Percentiles rank a stretch among this genome's conserved stretches.
phyloP scores from a whole-genome alignment of 2,888 invertebrate species.

The Drosophila tripunctata region DNA sequence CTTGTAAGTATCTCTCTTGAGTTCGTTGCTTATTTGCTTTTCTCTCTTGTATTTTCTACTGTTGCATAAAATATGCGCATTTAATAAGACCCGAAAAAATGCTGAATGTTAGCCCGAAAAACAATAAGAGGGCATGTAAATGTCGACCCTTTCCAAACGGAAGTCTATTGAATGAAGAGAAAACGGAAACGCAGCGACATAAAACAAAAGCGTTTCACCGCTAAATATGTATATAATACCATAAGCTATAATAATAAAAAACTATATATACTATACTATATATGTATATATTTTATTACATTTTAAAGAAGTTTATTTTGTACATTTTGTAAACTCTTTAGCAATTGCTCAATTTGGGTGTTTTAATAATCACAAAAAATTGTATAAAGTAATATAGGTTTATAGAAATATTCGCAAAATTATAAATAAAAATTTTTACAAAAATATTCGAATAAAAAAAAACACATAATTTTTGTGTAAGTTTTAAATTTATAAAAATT shows the following conservation, averaged over 20 bases:
- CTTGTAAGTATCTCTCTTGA: slow-evolving; percentile 18
- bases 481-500: too few species aligned
- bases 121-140: slow-evolving; percentile 52
- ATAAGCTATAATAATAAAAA: slow-evolving; percentile 9
- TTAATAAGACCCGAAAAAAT: slow-evolving; percentile 67
- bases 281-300: slow-evolving; percentile 3
- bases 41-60: slow-evolving; percentile 18
- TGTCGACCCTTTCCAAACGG: slow-evolving; percentile 32
- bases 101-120: slow-evolving; percentile 46
- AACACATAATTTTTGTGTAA: too few species aligned
- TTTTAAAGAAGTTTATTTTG: slow-evolving; percentile 8
- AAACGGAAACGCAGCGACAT: slow-evolving; percentile 40
- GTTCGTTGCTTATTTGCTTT: background rate
- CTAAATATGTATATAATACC: slow-evolving; percentile 44
- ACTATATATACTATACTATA: background rate
- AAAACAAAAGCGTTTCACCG: slow-evolving; percentile 50
- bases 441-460: too few species aligned
- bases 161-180: slow-evolving; percentile 9
- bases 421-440: too few species aligned
- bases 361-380: slow-evolving; percentile 10
- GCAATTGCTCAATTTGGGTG: slow-evolving; percentile 27
- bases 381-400: background rate
- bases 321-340: slow-evolving; percentile 2
- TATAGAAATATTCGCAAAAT: too few species aligned
- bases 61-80: slow-evolving; percentile 76